Evolutionary conservation across 1,140 invertebrate genomes (phyloP).

Genomic region (Apis cerana): DNA sequence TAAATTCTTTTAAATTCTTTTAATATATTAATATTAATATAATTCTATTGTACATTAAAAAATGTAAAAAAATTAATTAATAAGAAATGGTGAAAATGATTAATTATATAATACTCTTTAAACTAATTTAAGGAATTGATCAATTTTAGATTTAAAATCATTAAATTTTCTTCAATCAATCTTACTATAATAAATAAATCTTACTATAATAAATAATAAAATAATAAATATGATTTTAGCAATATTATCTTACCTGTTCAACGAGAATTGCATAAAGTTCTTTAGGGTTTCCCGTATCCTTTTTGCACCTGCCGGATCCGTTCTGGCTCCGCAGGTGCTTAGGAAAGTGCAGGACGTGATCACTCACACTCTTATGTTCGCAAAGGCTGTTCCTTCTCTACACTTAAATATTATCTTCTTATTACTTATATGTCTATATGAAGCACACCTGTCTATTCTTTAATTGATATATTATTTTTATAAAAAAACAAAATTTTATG

Average conservation of each 20-base stretch:
- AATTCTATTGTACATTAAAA: neutral
- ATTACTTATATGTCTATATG: slow-evolving; percentile 20
- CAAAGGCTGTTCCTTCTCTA: slow-evolving; percentile 30
- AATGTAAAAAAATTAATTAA: neutral
- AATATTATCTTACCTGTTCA: neutral
- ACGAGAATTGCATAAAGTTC: slow-evolving; percentile 29
- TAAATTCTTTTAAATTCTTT: neutral
- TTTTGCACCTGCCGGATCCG: slow-evolving; percentile 60
- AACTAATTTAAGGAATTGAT: neutral
- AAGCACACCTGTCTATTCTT: slow-evolving; percentile 35
- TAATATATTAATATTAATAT: too few species aligned
- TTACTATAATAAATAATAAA: too few species aligned
- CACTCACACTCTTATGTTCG: slow-evolving; percentile 16
- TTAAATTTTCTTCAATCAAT: too few species aligned
- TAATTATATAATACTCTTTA: neutral
- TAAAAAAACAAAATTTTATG: neutral
- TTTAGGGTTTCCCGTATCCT: slow-evolving; percentile 23
- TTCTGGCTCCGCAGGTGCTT: slow-evolving; percentile 60
- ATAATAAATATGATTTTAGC: neutral
- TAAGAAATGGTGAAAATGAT: neutral
- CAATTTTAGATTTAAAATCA: too few species aligned
- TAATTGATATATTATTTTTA: neutral
- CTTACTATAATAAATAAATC: too few species aligned
- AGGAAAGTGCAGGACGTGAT: slow-evolving; percentile 53
- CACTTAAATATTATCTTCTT: slow-evolving; percentile 48